phyloP scores from a whole-genome alignment of 1,140 invertebrate genomes.

The Leucophenga varia region DNA sequence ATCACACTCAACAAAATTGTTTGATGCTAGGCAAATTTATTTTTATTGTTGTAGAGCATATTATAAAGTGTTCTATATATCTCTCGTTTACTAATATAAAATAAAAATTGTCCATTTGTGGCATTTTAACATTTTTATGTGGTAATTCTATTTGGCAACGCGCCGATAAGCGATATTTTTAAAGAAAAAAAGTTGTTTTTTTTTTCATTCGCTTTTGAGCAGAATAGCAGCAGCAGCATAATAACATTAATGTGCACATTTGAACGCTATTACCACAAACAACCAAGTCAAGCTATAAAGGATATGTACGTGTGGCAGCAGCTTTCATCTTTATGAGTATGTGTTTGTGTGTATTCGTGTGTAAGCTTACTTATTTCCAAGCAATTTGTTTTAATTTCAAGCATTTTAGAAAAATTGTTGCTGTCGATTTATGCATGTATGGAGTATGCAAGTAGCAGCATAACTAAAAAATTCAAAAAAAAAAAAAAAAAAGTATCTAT shows the following conservation, averaged over 20 bases:
- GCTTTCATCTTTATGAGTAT: slow-evolving; percentile 34
- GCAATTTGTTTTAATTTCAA: slow-evolving; percentile 52
- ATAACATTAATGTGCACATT: slow-evolving; percentile 46
- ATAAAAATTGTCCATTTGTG: slow-evolving; percentile 1
- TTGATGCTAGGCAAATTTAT: slow-evolving; percentile 35
- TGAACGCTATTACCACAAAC: slow-evolving; percentile 47
- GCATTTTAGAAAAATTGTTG: slow-evolving; percentile 31
- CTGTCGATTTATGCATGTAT: no score
- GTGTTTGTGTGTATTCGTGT: slow-evolving; percentile 3
- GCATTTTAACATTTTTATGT: slow-evolving; percentile 38
- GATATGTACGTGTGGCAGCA: no score
- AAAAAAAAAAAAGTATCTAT: no score
- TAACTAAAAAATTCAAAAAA: no score
- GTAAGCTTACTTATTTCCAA: slow-evolving; percentile 35
- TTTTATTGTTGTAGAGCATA: slow-evolving; percentile 25
- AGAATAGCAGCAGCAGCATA: slow-evolving; percentile 15
- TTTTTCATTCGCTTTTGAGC: no score
- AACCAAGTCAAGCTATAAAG: no score
- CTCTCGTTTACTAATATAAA: no score
- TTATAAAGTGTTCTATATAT: no score
- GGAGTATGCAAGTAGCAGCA: no score
- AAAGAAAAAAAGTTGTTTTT: no score
- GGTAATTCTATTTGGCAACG: slow-evolving; percentile 46
- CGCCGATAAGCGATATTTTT: slow-evolving; percentile 21
- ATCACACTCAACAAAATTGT: no score